These are phyloP conservation scores for Zeuzera pyrina DNA, from an alignment of 2,888 invertebrate species.

Conservation along the genomic window DNA sequence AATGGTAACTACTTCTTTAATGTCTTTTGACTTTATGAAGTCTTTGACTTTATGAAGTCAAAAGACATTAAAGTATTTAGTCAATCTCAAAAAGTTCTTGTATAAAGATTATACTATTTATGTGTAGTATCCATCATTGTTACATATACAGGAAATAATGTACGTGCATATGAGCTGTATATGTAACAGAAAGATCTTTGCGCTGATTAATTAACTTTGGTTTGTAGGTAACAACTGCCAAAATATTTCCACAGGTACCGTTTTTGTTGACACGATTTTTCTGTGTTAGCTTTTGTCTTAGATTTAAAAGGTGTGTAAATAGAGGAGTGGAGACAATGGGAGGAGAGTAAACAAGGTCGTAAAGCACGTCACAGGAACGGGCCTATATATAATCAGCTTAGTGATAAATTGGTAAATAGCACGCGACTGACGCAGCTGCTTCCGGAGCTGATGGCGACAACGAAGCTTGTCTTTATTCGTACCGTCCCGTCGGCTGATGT, in stretches of 20 bases:
- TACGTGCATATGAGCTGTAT: no score
- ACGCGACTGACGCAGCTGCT: slow-evolving; percentile 69
- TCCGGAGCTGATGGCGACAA: slow-evolving; percentile 28
- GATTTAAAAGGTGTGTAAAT: slow-evolving; percentile 52
- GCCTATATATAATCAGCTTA: slow-evolving; percentile 72
- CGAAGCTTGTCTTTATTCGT: slow-evolving; percentile 15
- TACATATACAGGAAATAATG: no score
- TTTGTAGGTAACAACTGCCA: no score
- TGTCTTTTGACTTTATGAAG: no score
- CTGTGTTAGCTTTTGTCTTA: slow-evolving; percentile 22
- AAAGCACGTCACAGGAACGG: slow-evolving; percentile 62
- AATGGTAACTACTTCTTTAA: slow-evolving; percentile 23
- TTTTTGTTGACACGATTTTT: slow-evolving; percentile 8
- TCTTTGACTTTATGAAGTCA: no score
- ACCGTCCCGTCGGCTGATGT: background rate
- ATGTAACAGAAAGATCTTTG: no score
- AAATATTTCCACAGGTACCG: no score
- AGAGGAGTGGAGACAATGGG: slow-evolving; percentile 52
- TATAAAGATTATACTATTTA: no score
- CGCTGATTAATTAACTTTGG: no score
- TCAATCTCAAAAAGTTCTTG: no score
- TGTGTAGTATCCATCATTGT: no score
- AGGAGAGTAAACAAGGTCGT: slow-evolving; percentile 62
- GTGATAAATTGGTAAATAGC: slow-evolving; percentile 72
- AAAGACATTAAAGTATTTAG: no score